Evolutionary conservation across 2,113 vertebrate genomes (phyloP).

Genomic region (Zapus hudsonius): DNA sequence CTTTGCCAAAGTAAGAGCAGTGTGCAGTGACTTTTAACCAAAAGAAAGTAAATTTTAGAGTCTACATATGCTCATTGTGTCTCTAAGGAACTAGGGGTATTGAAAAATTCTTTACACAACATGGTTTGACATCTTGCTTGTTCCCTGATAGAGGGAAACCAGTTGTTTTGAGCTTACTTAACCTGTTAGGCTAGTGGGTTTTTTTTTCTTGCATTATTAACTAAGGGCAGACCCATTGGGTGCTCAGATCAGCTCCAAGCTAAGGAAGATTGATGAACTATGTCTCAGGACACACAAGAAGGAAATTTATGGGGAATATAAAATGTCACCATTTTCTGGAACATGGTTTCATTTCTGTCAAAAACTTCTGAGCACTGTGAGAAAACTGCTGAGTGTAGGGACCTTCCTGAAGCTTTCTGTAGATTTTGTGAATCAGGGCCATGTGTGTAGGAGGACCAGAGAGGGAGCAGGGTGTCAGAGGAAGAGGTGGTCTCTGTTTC

Average conservation of each 20-base stretch:
- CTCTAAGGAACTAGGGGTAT: background rate
- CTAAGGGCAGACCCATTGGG: rapidly evolving
- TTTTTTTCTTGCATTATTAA: background rate
- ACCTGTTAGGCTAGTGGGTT: background rate
- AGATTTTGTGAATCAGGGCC: background rate
- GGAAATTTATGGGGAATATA: background rate
- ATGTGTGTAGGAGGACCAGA: too few species aligned
- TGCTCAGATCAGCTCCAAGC: background rate
- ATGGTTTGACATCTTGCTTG: background rate
- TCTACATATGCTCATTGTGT: background rate
- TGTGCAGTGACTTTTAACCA: background rate
- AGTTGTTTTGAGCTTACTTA: background rate
- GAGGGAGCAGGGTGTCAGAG: too few species aligned
- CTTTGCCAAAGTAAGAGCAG: background rate
- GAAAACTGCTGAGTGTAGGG: background rate
- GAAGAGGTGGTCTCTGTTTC: background rate
- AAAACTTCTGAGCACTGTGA: background rate
- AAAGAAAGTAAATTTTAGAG: background rate
- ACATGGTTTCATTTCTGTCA: background rate
- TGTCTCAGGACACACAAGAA: background rate
- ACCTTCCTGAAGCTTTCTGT: background rate
- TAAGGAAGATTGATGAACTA: background rate
- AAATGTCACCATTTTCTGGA: background rate
- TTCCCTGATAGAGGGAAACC: background rate
- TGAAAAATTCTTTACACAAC: background rate